Evolutionary conservation across 2,888 invertebrate genomes (phyloP), one percentile per base, ranked within the genome.

Genomic region (Xestia xanthographa): DNA sequence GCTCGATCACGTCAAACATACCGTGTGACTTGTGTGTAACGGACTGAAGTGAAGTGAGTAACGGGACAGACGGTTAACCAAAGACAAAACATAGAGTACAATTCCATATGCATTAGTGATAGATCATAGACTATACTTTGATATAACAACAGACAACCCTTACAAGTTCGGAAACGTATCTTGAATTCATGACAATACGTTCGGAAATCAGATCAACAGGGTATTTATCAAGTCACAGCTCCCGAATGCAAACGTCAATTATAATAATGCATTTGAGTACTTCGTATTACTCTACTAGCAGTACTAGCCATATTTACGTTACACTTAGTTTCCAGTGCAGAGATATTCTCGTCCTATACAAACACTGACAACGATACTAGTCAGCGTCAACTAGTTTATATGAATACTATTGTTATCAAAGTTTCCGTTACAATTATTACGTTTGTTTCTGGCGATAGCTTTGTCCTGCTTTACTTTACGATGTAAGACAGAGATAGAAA

Each of bases 331-430:
- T 29, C 53, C 43, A 72, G 68, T 62, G 12, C 50, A 48, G n/a
- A 69, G 29, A 70, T 82, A 69, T 82, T 72, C 73, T 69, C 53
- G 70, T 84, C 65, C 76, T 80, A 77, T 63, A 68, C 67, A 80
- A 82, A 84, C 72, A 75, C 70, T 82, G 56, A 71, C 82, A 72
- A 69, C 38, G 38, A 75, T 58, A 56, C 66, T 74, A 82, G 62
- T 84, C 82, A 38, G 66, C 48, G 67, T 75, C 74, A 82, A 72
- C 76, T 79, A 82, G 70, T 79, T 68, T 62, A 74, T 72, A 76
- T 79, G 79, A 69, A 74, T 76, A 74, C 78, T 84, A 84, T 85
- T 85, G 74, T 82, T 85, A 84, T 84, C 84, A 75, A 82, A 74
- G 74, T 85, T 84, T 85, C 86, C 79, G 85, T 84, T 85, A 79